A percentile compares a stretch with the other conserved stretches of the same genome.
Evolutionary conservation across 2,797 vertebrate species (phyloP).

Genomic region (Eulemur rubriventer): DNA sequence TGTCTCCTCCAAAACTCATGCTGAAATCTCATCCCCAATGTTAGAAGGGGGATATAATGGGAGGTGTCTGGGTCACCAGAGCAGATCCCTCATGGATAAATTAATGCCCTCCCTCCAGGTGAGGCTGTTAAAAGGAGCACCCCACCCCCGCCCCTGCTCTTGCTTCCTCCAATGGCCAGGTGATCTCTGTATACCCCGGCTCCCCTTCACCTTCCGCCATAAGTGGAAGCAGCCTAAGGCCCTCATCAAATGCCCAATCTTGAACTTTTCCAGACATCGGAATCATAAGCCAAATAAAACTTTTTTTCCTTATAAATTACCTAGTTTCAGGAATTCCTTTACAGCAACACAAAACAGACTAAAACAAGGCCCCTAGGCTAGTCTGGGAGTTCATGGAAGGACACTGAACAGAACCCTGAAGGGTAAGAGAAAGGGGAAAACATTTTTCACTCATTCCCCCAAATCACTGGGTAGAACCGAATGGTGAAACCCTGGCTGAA

Average conservation of each 20-base stretch:
- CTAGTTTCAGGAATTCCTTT: not conserved
- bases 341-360: not conserved
- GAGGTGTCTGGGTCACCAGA: not conserved
- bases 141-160: too few relatives aligned
- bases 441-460: not conserved
- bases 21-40: not conserved
- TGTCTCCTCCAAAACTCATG: not conserved
- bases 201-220: too few relatives aligned
- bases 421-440: not conserved
- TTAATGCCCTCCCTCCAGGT: not conserved
- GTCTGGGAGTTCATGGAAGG: rapidly evolving
- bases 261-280: not conserved
- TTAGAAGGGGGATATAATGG: not conserved
- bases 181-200: not conserved
- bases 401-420: not conserved
- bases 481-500: not conserved
- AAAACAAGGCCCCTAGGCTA: not conserved
- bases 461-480: not conserved
- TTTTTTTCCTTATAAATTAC: not conserved
- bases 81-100: not conserved
- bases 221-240: not conserved
- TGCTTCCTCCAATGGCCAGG: not conserved
- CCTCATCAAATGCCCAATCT: not conserved
- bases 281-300: not conserved
- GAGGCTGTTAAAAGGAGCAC: not conserved